Conservation (phyloP, 2,797 vertebrate species). For the Bucorvus abyssinicus region DNA sequence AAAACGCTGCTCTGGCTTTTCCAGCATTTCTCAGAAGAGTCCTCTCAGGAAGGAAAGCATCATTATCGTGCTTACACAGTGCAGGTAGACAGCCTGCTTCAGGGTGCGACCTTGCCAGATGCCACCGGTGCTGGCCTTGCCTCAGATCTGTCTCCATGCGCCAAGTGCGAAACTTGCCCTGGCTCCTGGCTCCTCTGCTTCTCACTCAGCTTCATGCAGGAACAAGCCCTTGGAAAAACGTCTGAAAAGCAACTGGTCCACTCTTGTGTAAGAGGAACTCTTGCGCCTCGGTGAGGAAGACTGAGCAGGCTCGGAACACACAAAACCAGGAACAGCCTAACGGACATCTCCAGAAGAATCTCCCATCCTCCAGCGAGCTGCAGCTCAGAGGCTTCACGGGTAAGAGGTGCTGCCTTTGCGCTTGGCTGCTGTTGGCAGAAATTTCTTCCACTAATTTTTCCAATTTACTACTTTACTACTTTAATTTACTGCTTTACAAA, state of each 20-base stretch:
- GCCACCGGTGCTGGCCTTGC: background rate
- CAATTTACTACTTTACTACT: background rate
- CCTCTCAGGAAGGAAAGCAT: background rate
- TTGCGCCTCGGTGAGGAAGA: background rate
- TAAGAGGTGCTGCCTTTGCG: background rate
- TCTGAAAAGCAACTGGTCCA: background rate
- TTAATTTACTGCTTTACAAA: background rate
- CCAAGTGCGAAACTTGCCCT: fast-evolving
- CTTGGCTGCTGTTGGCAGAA: background rate
- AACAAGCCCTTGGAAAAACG: background rate
- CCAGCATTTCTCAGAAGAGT: background rate
- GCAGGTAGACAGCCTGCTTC: background rate
- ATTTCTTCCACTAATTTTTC: background rate
- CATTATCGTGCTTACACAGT: fast-evolving
- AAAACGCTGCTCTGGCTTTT: background rate
- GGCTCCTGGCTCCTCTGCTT: background rate
- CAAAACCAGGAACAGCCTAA: background rate
- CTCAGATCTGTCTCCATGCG: background rate
- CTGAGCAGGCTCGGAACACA: background rate
- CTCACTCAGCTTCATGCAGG: fast-evolving
- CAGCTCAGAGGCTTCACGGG: background rate
- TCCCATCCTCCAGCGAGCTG: background rate
- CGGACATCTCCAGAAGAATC: background rate
- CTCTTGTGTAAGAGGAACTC: background rate
- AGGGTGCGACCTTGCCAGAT: background rate